phyloP scores from a whole-genome alignment of 2,888 invertebrate genomes.

The Cantharis lateralis region DNA sequence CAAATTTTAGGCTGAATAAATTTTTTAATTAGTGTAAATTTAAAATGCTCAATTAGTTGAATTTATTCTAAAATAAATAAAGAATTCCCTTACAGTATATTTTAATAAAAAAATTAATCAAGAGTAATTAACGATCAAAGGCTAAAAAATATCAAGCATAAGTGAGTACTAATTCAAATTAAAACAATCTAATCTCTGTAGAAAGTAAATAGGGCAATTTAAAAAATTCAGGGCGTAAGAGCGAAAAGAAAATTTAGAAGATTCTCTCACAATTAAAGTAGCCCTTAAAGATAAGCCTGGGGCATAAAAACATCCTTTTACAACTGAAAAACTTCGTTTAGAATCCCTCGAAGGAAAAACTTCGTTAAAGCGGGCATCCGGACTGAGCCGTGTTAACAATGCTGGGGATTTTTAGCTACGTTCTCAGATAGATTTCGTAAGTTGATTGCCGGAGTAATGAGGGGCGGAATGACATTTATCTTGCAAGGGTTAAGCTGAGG shows the following conservation, averaged over 20 bases:
- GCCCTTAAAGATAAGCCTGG: conserved; percentile 57
- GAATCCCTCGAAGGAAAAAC: conserved; percentile 49
- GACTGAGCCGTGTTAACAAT: conserved; percentile 48
- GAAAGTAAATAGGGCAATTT: conserved; percentile 54
- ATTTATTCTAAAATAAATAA: not conserved
- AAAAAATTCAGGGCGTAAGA: conserved; percentile 36
- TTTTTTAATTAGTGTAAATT: not conserved
- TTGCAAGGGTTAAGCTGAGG: conserved; percentile 54
- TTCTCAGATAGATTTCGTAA: conserved; percentile 47
- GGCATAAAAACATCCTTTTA: conserved; percentile 55
- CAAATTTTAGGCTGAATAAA: not conserved
- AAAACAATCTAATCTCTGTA: conserved; percentile 40
- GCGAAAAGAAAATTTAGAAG: conserved; percentile 41
- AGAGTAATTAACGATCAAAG: not conserved
- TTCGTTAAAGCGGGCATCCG: conserved; percentile 46
- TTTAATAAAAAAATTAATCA: not conserved
- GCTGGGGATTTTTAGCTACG: conserved; percentile 47
- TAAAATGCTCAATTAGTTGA: not conserved
- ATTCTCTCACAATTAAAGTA: conserved; percentile 54
- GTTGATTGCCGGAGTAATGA: conserved; percentile 53
- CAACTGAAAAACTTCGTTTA: conserved; percentile 53
- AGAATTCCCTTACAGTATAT: not conserved
- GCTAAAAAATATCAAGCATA: not conserved
- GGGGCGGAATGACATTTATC: conserved; percentile 56
- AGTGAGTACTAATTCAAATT: conserved; percentile 43